A percentile compares a stretch with the other conserved stretches of the same genome.
These are phyloP conservation scores for Argyresthia albistria DNA, from an alignment of 2,888 invertebrate species.

Conservation along the genomic window DNA sequence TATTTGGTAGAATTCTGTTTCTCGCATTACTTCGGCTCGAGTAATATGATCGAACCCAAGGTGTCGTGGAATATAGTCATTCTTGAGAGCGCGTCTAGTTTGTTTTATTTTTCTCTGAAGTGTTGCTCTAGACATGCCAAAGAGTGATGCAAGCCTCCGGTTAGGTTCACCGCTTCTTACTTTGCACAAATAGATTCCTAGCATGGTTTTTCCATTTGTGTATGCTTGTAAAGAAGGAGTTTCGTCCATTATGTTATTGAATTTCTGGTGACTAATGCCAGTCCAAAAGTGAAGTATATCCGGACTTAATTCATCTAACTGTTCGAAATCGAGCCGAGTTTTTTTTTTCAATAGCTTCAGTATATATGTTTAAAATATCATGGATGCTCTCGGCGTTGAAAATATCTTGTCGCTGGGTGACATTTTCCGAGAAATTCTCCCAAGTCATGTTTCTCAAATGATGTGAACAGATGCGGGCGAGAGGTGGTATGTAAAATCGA, in stretches of 20 bases:
- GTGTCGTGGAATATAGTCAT: conserved; percentile 5
- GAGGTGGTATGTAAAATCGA: conserved; percentile 3
- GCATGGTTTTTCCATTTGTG: not conserved
- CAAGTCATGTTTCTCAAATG: conserved; percentile 2
- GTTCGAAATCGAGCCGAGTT: not conserved
- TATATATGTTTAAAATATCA: not conserved
- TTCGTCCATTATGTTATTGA: conserved; percentile 2
- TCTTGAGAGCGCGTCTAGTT: conserved; percentile 1
- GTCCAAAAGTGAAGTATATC: conserved; percentile 1
- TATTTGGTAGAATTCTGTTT: conserved; percentile 4
- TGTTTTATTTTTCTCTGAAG: not conserved
- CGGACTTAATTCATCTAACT: not conserved
- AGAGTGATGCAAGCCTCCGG: no score
- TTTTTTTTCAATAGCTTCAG: not conserved
- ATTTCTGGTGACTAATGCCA: conserved; percentile 2
- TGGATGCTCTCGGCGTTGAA: not conserved
- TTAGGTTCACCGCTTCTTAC: conserved; percentile 3
- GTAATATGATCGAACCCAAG: conserved; percentile 5
- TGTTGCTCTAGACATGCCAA: no score
- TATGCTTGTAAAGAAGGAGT: not conserved
- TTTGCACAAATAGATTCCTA: conserved; percentile 2
- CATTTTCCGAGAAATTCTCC: conserved; percentile 5
- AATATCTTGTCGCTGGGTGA: conserved; percentile 6
- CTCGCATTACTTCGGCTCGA: conserved; percentile 1
- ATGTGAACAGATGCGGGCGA: conserved; percentile 4